Conservation (phyloP, 2,797 vertebrate species). For the Enteromius unitaeniatus region DNA sequence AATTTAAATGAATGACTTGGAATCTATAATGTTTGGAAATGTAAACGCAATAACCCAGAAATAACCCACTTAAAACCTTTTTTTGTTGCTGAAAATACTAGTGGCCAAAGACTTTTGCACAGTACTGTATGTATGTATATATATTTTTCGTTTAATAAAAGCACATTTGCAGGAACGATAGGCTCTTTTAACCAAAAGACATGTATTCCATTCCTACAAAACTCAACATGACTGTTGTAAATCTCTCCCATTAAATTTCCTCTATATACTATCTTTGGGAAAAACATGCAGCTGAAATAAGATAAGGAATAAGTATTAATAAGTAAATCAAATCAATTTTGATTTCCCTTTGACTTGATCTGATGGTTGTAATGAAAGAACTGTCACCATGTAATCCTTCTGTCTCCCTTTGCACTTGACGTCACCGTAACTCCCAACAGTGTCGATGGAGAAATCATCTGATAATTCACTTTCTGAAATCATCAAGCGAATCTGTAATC, state of each 20-base stretch:
- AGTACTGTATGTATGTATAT: too few species aligned
- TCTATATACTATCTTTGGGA: neutral
- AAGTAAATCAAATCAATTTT: neutral
- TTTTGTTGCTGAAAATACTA: too few species aligned
- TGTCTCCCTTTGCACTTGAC: constrained; percentile 92
- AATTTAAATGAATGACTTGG: too few species aligned
- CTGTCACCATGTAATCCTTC: constrained; percentile 90
- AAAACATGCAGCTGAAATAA: neutral
- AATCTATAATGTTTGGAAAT: too few species aligned
- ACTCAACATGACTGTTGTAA: neutral
- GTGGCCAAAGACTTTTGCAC: too few species aligned
- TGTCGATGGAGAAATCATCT: constrained; percentile 95
- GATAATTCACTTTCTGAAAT: constrained; percentile 95
- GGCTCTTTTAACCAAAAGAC: neutral
- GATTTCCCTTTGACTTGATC: neutral
- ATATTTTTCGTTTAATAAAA: neutral
- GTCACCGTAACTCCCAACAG: constrained; percentile 94
- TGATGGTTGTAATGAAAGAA: neutral
- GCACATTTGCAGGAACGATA: neutral
- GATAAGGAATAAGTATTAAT: neutral
- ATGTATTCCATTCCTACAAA: neutral
- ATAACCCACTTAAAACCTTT: too few species aligned
- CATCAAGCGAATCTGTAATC: constrained; percentile 90
- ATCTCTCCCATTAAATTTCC: neutral
- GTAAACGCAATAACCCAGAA: too few species aligned